These are phyloP conservation scores for Caenorhabditis briggsae DNA, from an alignment of 1,140 invertebrate species.

Conservation along the genomic window DNA sequence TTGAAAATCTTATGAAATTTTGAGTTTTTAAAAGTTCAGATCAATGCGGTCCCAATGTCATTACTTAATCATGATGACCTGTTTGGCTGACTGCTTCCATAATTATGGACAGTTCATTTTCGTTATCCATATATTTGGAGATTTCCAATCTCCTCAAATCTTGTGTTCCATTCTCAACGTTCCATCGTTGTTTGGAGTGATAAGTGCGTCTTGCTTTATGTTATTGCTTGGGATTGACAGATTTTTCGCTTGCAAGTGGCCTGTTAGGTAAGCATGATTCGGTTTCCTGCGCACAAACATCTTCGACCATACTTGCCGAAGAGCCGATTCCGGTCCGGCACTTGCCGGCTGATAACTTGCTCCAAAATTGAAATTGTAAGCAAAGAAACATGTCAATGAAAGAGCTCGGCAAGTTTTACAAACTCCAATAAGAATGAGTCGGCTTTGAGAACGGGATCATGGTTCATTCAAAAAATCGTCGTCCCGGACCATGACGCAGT, in stretches of 20 bases:
- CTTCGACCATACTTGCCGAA: no score
- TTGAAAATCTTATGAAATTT: background rate
- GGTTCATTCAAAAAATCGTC: no score
- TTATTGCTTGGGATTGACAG: background rate
- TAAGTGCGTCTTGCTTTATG: slow-evolving; percentile 12
- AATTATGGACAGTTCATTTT: slow-evolving; percentile 19
- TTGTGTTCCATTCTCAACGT: background rate
- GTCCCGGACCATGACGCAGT: no score
- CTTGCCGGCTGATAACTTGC: no score
- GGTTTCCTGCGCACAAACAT: no score
- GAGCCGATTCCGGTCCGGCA: no score
- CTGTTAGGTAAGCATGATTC: background rate
- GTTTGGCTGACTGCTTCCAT: slow-evolving; percentile 13
- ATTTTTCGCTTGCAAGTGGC: slow-evolving; percentile 31
- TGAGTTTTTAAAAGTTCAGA: background rate
- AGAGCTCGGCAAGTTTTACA: no score
- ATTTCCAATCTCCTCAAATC: background rate
- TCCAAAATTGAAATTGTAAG: no score
- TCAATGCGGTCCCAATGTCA: background rate
- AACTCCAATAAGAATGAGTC: no score
- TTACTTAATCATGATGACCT: background rate
- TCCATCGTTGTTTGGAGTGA: background rate
- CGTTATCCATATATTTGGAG: background rate
- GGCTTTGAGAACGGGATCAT: no score
- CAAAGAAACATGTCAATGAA: no score